Conservation (phyloP, 2,113 vertebrate genomes). For the Mola mola region DNA sequence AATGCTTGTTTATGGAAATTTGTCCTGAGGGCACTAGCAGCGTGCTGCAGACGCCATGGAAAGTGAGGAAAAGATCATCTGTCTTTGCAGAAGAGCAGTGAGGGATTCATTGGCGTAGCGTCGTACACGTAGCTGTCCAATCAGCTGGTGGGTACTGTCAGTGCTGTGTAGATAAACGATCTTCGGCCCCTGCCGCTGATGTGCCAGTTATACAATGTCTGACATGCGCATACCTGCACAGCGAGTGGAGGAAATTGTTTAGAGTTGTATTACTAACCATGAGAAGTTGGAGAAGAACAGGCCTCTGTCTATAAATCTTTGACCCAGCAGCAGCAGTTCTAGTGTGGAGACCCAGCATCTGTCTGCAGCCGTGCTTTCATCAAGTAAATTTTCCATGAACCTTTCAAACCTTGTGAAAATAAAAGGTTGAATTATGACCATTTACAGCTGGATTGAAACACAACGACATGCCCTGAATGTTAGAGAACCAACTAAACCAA, state of each 20-base stretch:
- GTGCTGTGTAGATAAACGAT: constrained; percentile 7
- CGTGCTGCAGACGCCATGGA: constrained; percentile 15
- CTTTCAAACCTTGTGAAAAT: no score
- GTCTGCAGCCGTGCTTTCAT: constrained; percentile 38
- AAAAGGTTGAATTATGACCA: no score
- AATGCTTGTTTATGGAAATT: constrained; percentile 41
- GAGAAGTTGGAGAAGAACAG: no score
- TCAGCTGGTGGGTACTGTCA: constrained; percentile 36
- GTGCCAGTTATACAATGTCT: constrained; percentile 4
- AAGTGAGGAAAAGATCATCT: constrained; percentile 50
- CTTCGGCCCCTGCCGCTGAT: neutral
- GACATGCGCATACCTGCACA: constrained; percentile 9
- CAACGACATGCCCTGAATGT: no score
- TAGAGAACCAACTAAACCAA: no score
- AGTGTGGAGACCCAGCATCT: constrained; percentile 24
- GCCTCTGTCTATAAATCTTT: no score
- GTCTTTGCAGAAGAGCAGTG: constrained; percentile 39
- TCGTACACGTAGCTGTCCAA: constrained; percentile 10
- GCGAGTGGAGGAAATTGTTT: constrained; percentile 24
- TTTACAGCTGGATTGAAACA: no score
- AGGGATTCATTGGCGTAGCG: constrained; percentile 40
- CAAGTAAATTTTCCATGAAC: constrained; percentile 42
- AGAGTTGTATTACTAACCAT: constrained; percentile 4
- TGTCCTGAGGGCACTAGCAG: constrained; percentile 42
- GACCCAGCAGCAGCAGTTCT: constrained; percentile 13